Base-by-base conservation (phyloP, 2,797 vertebrate species). In the Odontamblyopus lacepedii region DNA sequence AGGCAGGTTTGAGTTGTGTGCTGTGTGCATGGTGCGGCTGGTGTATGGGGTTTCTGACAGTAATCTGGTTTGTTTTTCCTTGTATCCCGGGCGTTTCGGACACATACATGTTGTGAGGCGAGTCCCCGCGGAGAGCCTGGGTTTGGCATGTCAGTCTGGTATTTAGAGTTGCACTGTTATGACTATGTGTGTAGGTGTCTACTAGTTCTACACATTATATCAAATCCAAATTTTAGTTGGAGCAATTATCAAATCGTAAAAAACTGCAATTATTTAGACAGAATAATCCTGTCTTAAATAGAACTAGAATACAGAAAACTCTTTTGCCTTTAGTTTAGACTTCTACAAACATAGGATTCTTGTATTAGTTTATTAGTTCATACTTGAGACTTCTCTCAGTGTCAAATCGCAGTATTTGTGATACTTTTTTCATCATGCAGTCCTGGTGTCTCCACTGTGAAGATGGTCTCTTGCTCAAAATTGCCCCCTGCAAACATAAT, bases 1-100 rank as follows among this genome's bases (percentile, higher is more conserved):
- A 93, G 91, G 91, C 89, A 91, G 88, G 91, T 92, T 87, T 78
- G n/a, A 74, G 78, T 74, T 60, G 63, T 71, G 82, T 88, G 63
- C 19, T 38, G 30, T 63, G 38, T 41, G 62, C 62, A 41, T 63
- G 62, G 9, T 65, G 38, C 2, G 13, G 26, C 38, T 64, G 57
- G 13, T 29, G 57, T 30, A 5, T 60, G 57, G 29, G 19, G 13
- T 23, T 65, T 12, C 41, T 48, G 6, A 65, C 12, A 6, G 63
- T 15, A 9, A 48, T 48, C 9, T 6, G 60, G 60, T 8, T 38
- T 64, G 64, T 50, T 29, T 29, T 64, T 74, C 56, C 70, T 55
- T 64, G 63, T 23, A 26, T 50, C 15, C 44, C 71, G 15, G 13
- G 78, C 41, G 70, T 64, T 67, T 75, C 74, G 73, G 53, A 82